Conservation (phyloP, 2,797 vertebrate species). For the Poliocrania exsul region DNA sequence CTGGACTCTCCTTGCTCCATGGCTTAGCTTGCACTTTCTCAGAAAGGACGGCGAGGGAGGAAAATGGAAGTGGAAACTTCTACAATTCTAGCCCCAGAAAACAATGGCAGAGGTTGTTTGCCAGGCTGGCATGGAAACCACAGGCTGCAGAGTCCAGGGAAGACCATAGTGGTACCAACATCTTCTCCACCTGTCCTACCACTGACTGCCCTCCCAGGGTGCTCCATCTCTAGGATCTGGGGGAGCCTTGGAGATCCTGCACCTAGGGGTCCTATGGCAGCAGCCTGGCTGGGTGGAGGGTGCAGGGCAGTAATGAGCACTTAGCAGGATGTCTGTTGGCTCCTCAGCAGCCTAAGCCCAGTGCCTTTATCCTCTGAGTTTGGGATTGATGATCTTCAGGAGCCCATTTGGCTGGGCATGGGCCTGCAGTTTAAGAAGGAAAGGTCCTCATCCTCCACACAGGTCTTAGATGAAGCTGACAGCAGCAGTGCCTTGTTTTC, state of each 20-base stretch:
- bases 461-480: not conserved
- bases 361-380: not conserved
- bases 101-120: not conserved
- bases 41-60: not conserved
- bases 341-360: not conserved
- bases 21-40: not conserved
- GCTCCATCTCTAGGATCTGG: not conserved
- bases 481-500: not conserved
- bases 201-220: not conserved
- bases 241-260: not conserved
- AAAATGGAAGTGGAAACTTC: not conserved
- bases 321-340: not conserved
- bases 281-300: not conserved
- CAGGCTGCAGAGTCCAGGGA: not conserved
- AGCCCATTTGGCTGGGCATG: not conserved
- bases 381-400: not conserved
- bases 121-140: not conserved
- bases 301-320: not conserved
- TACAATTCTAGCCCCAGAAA: not conserved
- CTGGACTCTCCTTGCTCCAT: not conserved
- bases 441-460: not conserved
- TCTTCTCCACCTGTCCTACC: not conserved
- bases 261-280: not conserved
- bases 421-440: accelerated
- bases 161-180: accelerated